phyloP scores from a whole-genome alignment of 2,113 vertebrate genomes.

The Cryptoleucopteryx plumbea region DNA sequence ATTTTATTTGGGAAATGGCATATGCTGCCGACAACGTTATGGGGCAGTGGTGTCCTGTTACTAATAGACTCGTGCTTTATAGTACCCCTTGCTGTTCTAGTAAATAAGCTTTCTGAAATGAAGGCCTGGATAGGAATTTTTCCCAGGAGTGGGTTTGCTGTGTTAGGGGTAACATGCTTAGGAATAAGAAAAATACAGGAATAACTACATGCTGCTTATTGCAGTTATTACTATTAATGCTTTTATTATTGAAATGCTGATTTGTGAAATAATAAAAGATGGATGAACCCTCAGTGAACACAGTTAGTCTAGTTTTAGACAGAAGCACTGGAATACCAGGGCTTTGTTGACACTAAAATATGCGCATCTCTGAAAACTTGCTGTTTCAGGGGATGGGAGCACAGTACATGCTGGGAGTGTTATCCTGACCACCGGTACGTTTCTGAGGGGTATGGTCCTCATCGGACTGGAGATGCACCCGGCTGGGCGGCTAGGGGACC shows the following conservation, averaged over 20 bases:
- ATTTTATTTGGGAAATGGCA: background rate
- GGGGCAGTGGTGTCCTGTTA: rapidly evolving
- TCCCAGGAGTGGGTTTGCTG: background rate
- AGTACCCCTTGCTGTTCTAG: background rate
- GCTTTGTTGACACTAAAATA: background rate
- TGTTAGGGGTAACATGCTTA: background rate
- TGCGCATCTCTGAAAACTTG: background rate
- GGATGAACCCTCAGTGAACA: background rate
- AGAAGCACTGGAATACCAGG: background rate
- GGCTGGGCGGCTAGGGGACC: constrained; percentile 89
- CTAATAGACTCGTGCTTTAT: background rate
- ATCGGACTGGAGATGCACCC: constrained; percentile 81
- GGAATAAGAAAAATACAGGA: background rate
- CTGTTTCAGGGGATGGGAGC: constrained; percentile 73
- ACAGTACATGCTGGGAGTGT: constrained; percentile 75
- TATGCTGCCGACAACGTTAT: rapidly evolving
- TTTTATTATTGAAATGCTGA: background rate
- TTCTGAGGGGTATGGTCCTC: constrained; percentile 85
- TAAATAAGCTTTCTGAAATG: background rate
- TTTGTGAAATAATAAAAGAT: background rate
- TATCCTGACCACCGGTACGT: constrained; percentile 91
- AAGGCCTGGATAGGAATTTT: background rate
- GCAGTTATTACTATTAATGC: background rate
- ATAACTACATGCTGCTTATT: background rate
- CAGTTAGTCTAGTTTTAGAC: background rate